These are phyloP conservation scores for Drosophila oshimai DNA, from an alignment of 1,140 invertebrate genomes.

Conservation along the genomic window DNA sequence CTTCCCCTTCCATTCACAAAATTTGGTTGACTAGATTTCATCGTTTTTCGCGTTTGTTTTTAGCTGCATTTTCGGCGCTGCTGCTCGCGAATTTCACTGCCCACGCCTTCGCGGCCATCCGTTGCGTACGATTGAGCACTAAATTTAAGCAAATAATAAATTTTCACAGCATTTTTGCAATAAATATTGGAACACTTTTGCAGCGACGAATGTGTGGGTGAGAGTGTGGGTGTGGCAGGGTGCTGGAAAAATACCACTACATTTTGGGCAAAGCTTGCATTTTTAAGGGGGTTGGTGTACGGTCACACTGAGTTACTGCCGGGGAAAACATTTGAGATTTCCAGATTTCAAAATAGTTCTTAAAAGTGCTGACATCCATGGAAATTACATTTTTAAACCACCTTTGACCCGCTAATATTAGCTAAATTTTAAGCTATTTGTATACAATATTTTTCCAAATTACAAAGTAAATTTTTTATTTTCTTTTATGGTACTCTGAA, in stretches of 20 bases:
- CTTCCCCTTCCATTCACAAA: conserved; percentile 51
- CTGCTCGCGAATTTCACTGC: conserved; percentile 12
- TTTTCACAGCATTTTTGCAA: conserved; percentile 58
- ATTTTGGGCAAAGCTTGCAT: no score
- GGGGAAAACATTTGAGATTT: no score
- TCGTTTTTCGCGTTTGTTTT: conserved; percentile 53
- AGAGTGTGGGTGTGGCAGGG: not conserved
- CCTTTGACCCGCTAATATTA: no score
- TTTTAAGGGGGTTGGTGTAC: not conserved
- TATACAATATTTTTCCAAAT: no score
- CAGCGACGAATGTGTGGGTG: conserved; percentile 31
- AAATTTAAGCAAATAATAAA: conserved; percentile 12
- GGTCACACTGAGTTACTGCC: not conserved
- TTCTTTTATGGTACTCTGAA: not conserved
- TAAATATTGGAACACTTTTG: conserved; percentile 48
- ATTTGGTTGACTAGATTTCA: conserved; percentile 71
- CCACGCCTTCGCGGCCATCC: conserved; percentile 7
- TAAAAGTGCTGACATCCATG: no score
- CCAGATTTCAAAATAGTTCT: no score
- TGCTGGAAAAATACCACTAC: not conserved
- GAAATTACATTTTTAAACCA: no score
- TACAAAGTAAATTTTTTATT: no score
- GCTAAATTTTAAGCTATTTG: no score
- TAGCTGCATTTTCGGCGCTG: conserved; percentile 17
- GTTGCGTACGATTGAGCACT: conserved; percentile 10